Percentiles rank a stretch among this genome's conserved stretches.
These are phyloP conservation scores for Ambastaia sidthimunki DNA, from an alignment of 2,797 vertebrate genomes.

Conservation along the genomic window DNA sequence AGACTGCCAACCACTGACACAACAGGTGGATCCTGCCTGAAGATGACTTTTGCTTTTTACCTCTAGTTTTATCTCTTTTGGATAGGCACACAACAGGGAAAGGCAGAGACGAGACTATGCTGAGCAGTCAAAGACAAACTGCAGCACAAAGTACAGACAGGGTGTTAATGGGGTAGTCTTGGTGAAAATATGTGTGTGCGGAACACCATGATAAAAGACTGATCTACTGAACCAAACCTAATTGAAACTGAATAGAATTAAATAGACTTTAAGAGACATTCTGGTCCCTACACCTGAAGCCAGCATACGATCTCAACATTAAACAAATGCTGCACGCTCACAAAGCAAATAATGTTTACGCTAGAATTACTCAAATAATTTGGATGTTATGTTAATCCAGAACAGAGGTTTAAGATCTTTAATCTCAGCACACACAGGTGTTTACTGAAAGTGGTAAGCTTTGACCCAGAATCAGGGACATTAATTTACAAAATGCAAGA, in stretches of 20 bases:
- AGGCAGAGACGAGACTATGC: not conserved
- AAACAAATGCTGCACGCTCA: not conserved
- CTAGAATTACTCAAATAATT: conserved; percentile 2
- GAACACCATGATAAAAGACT: not conserved
- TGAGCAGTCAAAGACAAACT: not conserved
- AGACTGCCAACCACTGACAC: too few relatives aligned
- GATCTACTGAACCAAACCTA: not conserved
- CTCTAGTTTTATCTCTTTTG: not conserved
- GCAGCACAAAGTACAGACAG: conserved; percentile 35
- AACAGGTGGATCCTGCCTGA: conserved; percentile 12
- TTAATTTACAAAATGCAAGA: conserved; percentile 12
- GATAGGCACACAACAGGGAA: conserved; percentile 36
- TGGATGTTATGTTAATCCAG: not conserved
- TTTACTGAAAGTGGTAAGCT: conserved; percentile 18
- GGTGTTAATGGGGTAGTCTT: conserved; percentile 16
- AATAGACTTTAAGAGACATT: conserved; percentile 2
- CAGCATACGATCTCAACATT: not conserved
- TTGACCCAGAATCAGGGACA: conserved; percentile 6
- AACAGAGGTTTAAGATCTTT: conserved; percentile 9
- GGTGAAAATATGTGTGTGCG: not conserved
- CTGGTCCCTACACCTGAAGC: conserved; percentile 3
- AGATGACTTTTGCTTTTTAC: not conserved
- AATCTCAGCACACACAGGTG: not conserved
- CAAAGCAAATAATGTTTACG: not conserved
- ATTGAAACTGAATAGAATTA: not conserved